A percentile compares a stretch with the other conserved stretches of the same genome.
These are phyloP conservation scores for Pachypanchax playfairii DNA, from an alignment of 2,113 vertebrate species.

Conservation along the genomic window DNA sequence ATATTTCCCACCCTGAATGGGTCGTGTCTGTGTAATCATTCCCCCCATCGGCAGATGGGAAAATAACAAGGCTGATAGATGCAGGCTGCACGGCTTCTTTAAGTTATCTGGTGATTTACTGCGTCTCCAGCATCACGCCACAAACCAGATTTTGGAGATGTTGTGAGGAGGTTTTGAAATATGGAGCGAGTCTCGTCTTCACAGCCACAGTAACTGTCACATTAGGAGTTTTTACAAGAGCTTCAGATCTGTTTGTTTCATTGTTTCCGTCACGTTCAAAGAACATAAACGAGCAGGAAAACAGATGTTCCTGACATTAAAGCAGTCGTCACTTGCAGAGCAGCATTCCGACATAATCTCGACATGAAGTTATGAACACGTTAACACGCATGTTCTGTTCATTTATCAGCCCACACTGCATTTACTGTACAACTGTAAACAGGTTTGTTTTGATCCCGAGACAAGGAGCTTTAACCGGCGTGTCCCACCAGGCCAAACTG, in stretches of 20 bases:
- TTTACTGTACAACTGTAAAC: slow-evolving; percentile 54
- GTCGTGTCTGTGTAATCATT: slow-evolving; percentile 72
- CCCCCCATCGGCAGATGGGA: slow-evolving; percentile 66
- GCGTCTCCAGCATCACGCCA: slow-evolving; percentile 63
- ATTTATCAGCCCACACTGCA: slow-evolving; percentile 1
- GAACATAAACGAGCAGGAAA: slow-evolving; percentile 8
- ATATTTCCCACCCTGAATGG: slow-evolving; percentile 56
- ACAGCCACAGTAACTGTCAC: slow-evolving; percentile 30
- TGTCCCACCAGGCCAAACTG: slow-evolving; percentile 64
- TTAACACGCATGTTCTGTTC: slow-evolving; percentile 18
- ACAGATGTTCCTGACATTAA: slow-evolving; percentile 15
- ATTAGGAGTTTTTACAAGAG: slow-evolving; percentile 40
- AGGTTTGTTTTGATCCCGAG: slow-evolving; percentile 63
- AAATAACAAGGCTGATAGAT: slow-evolving; percentile 72
- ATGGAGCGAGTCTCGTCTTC: slow-evolving; percentile 23
- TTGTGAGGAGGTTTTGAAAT: slow-evolving; percentile 40
- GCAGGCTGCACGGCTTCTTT: slow-evolving; percentile 60
- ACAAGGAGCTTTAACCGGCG: slow-evolving; percentile 12
- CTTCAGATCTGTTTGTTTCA: slow-evolving; percentile 10
- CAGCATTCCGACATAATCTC: slow-evolving; percentile 18
- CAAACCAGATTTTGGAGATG: slow-evolving; percentile 50
- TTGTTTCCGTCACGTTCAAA: slow-evolving; percentile 4
- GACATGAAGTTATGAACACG: slow-evolving; percentile 26
- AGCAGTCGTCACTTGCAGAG: not conserved
- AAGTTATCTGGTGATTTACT: slow-evolving; percentile 68